Conservation (phyloP, 2,888 invertebrate species). For the Noctua pronuba region DNA sequence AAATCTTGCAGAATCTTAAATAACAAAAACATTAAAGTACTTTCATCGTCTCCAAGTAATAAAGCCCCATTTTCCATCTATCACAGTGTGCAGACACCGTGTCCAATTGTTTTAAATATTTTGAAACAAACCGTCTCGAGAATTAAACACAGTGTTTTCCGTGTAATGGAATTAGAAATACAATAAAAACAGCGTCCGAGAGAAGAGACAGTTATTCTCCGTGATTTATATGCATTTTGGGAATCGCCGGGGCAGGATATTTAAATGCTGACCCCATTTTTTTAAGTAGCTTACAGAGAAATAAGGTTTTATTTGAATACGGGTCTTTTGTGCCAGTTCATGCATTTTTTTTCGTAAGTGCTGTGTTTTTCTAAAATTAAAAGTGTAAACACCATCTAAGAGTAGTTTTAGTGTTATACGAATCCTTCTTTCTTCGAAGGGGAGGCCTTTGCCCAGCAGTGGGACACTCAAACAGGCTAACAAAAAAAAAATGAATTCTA, state of each 20-base stretch:
- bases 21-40: neutral
- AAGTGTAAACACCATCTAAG: neutral
- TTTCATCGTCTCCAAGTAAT: slow-evolving; percentile 20
- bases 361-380: slow-evolving; percentile 15
- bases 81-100: slow-evolving; percentile 49
- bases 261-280: slow-evolving; percentile 78
- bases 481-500: too few relatives aligned
- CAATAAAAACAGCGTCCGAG: slow-evolving; percentile 75
- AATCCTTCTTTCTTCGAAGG: too few relatives aligned
- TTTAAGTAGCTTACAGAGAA: slow-evolving; percentile 65
- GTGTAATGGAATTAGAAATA: slow-evolving; percentile 69
- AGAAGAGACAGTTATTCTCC: slow-evolving; percentile 73
- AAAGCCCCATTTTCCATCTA: slow-evolving; percentile 52
- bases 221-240: slow-evolving; percentile 81
- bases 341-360: slow-evolving; percentile 23
- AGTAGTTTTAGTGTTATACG: neutral
- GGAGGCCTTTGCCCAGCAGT: too few relatives aligned
- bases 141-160: slow-evolving; percentile 60
- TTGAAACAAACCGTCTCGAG: slow-evolving; percentile 50
- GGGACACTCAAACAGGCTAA: too few relatives aligned
- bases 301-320: slow-evolving; percentile 68
- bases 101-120: slow-evolving; percentile 59
- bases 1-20: neutral
- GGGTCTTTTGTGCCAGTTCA: slow-evolving; percentile 36
- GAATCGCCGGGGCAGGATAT: slow-evolving; percentile 71